A percentile compares a stretch with the other conserved stretches of the same genome.
phyloP scores from a whole-genome alignment of 2,797 vertebrate species.

The Acanthurus leucopareius region DNA sequence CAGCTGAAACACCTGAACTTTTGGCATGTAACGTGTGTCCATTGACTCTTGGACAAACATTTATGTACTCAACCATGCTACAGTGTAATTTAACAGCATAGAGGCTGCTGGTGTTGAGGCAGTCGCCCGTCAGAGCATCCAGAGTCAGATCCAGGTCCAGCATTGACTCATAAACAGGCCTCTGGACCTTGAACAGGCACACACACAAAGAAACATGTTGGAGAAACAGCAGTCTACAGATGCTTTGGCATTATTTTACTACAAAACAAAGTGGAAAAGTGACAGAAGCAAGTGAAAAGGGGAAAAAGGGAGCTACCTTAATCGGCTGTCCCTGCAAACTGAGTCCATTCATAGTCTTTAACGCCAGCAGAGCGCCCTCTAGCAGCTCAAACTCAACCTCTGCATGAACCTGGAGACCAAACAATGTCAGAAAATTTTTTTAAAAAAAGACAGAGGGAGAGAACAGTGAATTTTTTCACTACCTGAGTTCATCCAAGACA shows the following conservation, averaged over 20 bases:
- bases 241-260: background rate
- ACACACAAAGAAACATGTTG: background rate
- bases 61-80: background rate
- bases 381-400: conserved; percentile 87
- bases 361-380: conserved; percentile 89
- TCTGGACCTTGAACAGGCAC: conserved; percentile 84
- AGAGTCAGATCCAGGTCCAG: conserved; percentile 86
- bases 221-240: background rate
- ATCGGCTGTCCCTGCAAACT: conserved; percentile 82
- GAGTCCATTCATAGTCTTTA: conserved; percentile 83
- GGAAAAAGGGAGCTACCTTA: conserved; percentile 77
- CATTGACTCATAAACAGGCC: conserved; percentile 83
- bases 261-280: background rate
- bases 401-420: conserved; percentile 85
- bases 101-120: conserved; percentile 80
- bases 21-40: conserved; percentile 27
- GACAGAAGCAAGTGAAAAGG: background rate
- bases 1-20: background rate
- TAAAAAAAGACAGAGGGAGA: background rate
- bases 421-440: background rate
- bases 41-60: conserved; percentile 16
- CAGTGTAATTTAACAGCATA: conserved; percentile 74
- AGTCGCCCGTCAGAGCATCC: conserved; percentile 82
- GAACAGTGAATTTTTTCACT: too few species aligned
- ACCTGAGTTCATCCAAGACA: background rate